Base-by-base conservation (phyloP, 2,888 invertebrate species). In the Drosophila kuntzei region DNA sequence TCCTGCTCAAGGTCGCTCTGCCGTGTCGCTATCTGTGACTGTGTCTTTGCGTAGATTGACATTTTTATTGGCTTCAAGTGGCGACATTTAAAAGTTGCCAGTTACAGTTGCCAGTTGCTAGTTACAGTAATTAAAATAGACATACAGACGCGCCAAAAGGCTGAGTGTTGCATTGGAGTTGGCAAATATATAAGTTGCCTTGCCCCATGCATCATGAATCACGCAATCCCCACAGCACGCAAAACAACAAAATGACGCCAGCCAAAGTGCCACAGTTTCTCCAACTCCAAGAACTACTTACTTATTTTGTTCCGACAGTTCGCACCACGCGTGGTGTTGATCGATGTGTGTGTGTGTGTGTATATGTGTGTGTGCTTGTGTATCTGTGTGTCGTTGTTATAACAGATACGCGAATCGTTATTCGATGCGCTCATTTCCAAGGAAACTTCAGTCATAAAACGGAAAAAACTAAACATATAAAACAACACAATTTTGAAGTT, bases 391-490 rank as follows among this genome's bases (percentile, higher is more conserved):
- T 41, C 51, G 74, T 72, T 76, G 71, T 51, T 65, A 78, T 78
- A 72, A 80, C 62, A 82, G 80, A 76, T 80, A 78, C 43, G 53
- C 57, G 58, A 70, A 70, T 75, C 68, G 77, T 76, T 72, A 72
- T 69, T 75, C 64, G 75, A 76, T 76, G 76, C 70, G 72, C 76
- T 51, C 68, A 85, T 84, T 85, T 83, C 85, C 81, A 84, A 85
- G 83, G 83, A 85, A 84, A 84, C 83, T 85, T 84, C 60, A 41
- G 54, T 71, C 79, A 79, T 84, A 80, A 83, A 83, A 80, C 34
- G 7, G 72, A 32, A 66, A 68, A 67, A 72, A 78, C 78, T 66
- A 67, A 74, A 62, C 74, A 65, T 61, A 75, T 71, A 49, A 55
- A 66, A 60, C 47, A 70, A 53, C 32, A 43, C 9, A 34, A 7